Conservation (phyloP, 2,888 invertebrate species). For the Chrysodeixis includens region DNA sequence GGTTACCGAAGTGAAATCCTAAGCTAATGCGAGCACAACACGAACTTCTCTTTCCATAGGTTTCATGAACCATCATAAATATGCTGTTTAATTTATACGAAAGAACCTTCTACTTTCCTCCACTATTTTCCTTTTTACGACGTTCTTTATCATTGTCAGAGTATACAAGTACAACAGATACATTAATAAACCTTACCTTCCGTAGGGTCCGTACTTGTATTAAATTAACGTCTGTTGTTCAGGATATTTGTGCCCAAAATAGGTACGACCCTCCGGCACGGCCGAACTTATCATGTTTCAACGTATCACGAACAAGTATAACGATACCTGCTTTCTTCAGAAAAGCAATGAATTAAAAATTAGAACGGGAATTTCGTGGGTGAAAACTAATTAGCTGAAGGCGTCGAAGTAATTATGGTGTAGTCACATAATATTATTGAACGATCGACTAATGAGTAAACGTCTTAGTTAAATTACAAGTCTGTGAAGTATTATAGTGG, state of each 20-base stretch:
- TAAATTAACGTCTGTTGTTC: conserved; percentile 27
- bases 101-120: conserved; percentile 7
- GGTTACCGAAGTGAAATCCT: neutral
- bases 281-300: conserved; percentile 32
- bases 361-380: conserved; percentile 13
- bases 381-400: neutral
- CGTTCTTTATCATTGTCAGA: conserved; percentile 21
- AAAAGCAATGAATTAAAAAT: conserved; percentile 23
- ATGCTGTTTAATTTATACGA: conserved; percentile 9
- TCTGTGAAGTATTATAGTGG: neutral
- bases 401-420: neutral
- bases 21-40: neutral
- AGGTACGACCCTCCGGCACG: conserved; percentile 10
- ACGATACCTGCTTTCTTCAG: conserved; percentile 23
- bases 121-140: conserved; percentile 2
- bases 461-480: neutral
- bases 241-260: conserved; percentile 32
- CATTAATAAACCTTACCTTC: conserved; percentile 32
- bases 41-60: neutral
- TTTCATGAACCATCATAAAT: neutral
- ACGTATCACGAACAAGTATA: conserved; percentile 16
- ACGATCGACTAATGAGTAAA: neutral
- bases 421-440: neutral
- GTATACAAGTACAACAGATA: conserved; percentile 10
- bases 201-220: conserved; percentile 8